Conservation (phyloP, 1,140 invertebrate species). For the Myzus persicae region DNA sequence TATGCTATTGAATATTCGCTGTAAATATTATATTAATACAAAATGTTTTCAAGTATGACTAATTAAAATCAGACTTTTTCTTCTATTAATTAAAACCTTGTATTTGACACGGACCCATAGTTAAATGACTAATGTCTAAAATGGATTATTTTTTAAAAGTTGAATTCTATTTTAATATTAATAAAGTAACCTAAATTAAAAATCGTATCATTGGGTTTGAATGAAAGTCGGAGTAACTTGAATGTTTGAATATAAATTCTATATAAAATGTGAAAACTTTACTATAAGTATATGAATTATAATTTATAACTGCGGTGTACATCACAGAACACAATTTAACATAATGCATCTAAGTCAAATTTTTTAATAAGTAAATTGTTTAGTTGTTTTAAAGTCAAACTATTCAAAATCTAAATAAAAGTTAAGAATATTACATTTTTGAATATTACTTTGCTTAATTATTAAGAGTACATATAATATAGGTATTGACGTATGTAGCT, state of each 20-base stretch:
- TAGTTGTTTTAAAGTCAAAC: neutral
- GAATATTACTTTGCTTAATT: neutral
- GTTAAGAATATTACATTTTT: neutral
- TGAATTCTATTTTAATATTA: neutral
- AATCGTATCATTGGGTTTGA: neutral
- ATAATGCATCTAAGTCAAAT: neutral
- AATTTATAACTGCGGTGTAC: neutral
- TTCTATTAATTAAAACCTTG: neutral
- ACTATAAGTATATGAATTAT: neutral
- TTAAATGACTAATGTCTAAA: neutral
- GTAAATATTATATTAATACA: constrained; percentile 10
- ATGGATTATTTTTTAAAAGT: neutral
- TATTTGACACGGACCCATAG: neutral
- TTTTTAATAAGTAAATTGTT: neutral
- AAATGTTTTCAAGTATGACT: neutral
- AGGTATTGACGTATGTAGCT: neutral
- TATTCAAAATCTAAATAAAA: neutral
- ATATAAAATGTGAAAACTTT: too few relatives aligned
- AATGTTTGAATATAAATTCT: neutral
- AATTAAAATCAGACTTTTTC: neutral
- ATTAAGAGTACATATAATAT: neutral
- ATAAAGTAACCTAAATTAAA: neutral
- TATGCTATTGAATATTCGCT: neutral
- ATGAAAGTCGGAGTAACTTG: neutral
- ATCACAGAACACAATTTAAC: neutral